A percentile compares a stretch with the other conserved stretches of the same genome.
phyloP scores from a whole-genome alignment of 2,113 vertebrate species.

The Calyptommatus sinebrachiatus region DNA sequence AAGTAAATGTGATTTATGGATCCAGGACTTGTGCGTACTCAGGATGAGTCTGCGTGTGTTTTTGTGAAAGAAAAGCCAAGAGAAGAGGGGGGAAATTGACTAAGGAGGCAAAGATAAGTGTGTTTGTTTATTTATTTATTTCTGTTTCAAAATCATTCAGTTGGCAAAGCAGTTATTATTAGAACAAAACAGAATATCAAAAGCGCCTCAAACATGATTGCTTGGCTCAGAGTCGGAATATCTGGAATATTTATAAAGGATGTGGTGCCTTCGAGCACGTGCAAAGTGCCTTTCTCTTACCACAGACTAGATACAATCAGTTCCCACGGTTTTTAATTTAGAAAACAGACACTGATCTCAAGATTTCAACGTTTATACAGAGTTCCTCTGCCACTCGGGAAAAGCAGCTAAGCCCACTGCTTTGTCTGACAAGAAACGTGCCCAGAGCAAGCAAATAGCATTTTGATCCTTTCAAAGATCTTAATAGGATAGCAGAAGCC shows the following conservation, averaged over 20 bases:
- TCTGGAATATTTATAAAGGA: neutral
- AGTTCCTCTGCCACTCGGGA: neutral
- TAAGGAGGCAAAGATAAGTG: too few relatives aligned
- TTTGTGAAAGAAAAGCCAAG: neutral
- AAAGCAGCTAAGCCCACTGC: neutral
- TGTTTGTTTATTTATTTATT: neutral
- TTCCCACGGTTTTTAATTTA: neutral
- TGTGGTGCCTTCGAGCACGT: neutral
- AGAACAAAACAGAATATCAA: neutral
- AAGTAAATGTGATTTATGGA: neutral
- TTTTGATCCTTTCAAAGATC: constrained; percentile 57
- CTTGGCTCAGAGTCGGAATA: neutral
- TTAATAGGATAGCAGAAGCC: constrained; percentile 53
- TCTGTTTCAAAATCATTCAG: neutral
- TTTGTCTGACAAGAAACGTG: constrained; percentile 31
- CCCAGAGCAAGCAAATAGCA: constrained; percentile 20
- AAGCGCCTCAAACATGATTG: neutral
- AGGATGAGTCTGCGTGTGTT: neutral
- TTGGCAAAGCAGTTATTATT: neutral
- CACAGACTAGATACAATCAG: neutral
- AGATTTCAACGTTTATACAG: neutral
- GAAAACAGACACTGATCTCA: neutral
- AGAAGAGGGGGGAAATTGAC: neutral
- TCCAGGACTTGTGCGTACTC: neutral
- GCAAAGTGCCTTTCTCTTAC: neutral